A percentile compares a stretch with the other conserved stretches of the same genome.
phyloP scores from a whole-genome alignment of 2,113 vertebrate species.

The Dipodomys merriami region DNA sequence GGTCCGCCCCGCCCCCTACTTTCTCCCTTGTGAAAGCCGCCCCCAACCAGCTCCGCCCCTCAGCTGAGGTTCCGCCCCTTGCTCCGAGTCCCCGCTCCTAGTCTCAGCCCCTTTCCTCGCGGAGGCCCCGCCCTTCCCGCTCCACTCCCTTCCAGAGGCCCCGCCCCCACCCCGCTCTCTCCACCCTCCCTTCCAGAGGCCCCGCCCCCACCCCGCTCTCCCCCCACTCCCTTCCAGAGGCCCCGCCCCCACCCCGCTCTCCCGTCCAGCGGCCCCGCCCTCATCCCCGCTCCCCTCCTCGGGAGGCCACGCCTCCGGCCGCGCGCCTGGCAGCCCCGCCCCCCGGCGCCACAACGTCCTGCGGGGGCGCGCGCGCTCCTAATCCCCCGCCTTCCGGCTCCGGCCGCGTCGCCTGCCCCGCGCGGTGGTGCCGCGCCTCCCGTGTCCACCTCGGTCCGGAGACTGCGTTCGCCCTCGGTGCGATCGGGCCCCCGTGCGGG shows the following conservation, averaged over 20 bases:
- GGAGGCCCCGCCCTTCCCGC: constrained; percentile 41
- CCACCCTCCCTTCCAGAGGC: background rate
- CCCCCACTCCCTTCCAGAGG: background rate
- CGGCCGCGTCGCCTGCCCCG: background rate
- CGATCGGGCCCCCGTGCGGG: background rate
- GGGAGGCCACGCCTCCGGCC: constrained; percentile 24
- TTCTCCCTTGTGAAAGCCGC: no score
- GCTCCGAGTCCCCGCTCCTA: no score
- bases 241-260: background rate
- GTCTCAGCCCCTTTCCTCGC: no score
- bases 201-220: constrained; percentile 33
- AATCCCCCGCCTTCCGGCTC: constrained; percentile 81
- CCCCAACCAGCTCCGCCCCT: no score
- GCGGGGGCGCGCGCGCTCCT: constrained; percentile 78
- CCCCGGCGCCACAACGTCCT: constrained; percentile 61
- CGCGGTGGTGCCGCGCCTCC: background rate
- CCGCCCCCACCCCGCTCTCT: background rate
- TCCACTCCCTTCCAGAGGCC: background rate
- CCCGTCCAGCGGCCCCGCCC: background rate
- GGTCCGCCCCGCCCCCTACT: no score
- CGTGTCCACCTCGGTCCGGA: constrained; percentile 3
- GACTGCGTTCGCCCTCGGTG: constrained; percentile 47
- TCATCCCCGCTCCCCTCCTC: background rate
- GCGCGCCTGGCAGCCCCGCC: constrained; percentile 66
- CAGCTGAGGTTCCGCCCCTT: no score